phyloP scores from a whole-genome alignment of 2,113 vertebrate species.

The Sturnira hondurensis region DNA sequence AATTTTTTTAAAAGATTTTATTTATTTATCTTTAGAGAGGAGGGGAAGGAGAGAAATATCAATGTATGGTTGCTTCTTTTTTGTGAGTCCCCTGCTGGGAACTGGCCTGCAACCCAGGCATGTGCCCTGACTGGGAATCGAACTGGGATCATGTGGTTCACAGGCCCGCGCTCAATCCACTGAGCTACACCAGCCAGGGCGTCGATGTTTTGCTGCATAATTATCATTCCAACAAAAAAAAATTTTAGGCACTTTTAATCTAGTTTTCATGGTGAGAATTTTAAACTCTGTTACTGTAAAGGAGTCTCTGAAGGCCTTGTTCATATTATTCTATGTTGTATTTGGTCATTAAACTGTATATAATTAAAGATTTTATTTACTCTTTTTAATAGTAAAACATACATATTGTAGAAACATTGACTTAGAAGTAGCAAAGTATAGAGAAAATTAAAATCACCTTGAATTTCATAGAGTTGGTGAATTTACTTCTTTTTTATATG shows the following conservation, averaged over 20 bases:
- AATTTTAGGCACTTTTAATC: neutral
- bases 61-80: no score
- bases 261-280: slow-evolving; percentile 21
- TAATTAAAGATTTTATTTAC: neutral
- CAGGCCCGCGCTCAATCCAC: no score
- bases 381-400: neutral
- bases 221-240: neutral
- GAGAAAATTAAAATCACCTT: slow-evolving; percentile 3
- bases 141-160: no score
- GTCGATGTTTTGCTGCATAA: neutral
- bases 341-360: neutral
- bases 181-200: no score
- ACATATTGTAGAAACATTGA: neutral
- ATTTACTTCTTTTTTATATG: neutral
- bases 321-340: neutral
- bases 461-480: neutral
- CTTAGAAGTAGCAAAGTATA: neutral
- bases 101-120: no score
- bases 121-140: no score
- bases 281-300: neutral
- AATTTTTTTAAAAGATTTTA: no score
- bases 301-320: neutral
- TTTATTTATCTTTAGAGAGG: no score
- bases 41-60: no score
- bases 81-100: no score